Percentiles rank a stretch among this genome's conserved stretches.
These are phyloP conservation scores for Agonopterix alstromeriana DNA, from an alignment of 2,888 invertebrate genomes.

Conservation along the genomic window DNA sequence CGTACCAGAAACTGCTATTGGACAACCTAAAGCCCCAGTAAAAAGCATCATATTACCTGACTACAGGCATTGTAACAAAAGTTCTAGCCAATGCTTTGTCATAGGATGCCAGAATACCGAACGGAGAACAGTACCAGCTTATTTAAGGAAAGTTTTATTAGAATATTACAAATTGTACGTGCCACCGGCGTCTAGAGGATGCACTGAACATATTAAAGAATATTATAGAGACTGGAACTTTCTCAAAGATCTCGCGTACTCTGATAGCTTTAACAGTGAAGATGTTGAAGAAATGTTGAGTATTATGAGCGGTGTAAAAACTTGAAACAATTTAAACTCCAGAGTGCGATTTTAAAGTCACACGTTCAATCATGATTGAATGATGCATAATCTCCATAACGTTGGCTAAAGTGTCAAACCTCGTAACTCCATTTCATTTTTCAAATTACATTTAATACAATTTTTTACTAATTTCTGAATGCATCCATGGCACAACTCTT, in stretches of 20 bases:
- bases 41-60: neutral
- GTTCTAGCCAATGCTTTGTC: neutral
- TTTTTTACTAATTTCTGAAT: too few relatives aligned
- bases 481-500: too few relatives aligned
- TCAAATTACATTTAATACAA: too few relatives aligned
- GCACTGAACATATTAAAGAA: neutral
- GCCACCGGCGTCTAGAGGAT: neutral
- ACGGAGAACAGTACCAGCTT: neutral
- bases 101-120: neutral
- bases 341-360: too few relatives aligned
- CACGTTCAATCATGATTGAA: too few relatives aligned
- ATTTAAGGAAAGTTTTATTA: neutral
- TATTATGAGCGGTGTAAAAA: neutral
- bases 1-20: too few relatives aligned
- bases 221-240: conserved; percentile 1
- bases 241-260: neutral
- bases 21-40: too few relatives aligned
- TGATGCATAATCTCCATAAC: too few relatives aligned
- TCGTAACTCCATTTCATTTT: too few relatives aligned
- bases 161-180: neutral
- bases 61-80: neutral
- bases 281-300: neutral
- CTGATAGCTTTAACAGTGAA: neutral
- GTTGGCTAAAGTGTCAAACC: too few relatives aligned
- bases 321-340: too few relatives aligned